A percentile compares a stretch with the other conserved stretches of the same genome.
phyloP scores from a whole-genome alignment of 2,797 vertebrate species.

The Anas capensis region DNA sequence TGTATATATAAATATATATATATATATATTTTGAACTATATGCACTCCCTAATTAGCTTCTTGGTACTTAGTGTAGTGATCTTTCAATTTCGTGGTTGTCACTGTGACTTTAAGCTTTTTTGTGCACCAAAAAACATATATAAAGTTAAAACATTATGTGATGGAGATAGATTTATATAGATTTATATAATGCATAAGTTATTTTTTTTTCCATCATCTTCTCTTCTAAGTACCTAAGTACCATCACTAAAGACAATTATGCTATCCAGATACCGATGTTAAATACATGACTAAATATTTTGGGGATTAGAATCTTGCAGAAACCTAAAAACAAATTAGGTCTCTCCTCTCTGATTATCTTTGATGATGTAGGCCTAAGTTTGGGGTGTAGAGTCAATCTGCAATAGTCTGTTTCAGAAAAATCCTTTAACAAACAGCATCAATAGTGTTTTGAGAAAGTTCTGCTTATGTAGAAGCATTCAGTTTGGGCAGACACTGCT shows the following conservation, averaged over 20 bases:
- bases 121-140: background rate
- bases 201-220: background rate
- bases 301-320: background rate
- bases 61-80: background rate
- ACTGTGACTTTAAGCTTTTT: background rate
- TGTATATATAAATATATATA: background rate
- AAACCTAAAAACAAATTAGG: background rate
- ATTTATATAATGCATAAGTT: background rate
- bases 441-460: background rate
- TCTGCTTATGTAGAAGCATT: constrained; percentile 1
- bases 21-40: background rate
- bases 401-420: background rate
- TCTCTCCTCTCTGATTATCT: background rate
- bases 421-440: background rate
- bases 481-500: background rate
- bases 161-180: background rate
- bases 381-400: background rate
- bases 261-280: background rate
- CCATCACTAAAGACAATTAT: background rate
- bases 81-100: background rate
- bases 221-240: background rate
- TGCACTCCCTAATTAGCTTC: background rate
- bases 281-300: background rate
- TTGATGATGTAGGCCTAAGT: background rate
- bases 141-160: background rate